phyloP scores from a whole-genome alignment of 2,113 vertebrate species.

The Trinectes maculatus region DNA sequence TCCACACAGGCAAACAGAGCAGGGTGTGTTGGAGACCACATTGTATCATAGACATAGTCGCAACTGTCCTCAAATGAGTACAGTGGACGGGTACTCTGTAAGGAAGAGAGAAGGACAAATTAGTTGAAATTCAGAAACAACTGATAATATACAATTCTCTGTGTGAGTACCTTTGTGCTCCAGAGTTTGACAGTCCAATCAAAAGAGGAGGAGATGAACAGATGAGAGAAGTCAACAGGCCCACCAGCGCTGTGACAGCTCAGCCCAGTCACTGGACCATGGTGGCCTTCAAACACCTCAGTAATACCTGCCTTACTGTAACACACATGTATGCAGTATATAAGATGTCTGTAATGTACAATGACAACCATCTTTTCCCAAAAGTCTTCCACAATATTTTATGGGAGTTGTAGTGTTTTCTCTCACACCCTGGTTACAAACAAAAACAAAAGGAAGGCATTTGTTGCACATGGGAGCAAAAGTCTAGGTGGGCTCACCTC shows the following conservation, averaged over 20 bases:
- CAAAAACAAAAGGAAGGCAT: background rate
- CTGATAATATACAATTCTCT: background rate
- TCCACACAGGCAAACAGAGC: conserved; percentile 97
- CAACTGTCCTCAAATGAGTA: conserved; percentile 98
- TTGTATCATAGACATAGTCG: conserved; percentile 96
- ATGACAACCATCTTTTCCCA: background rate
- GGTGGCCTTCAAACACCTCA: conserved; percentile 98
- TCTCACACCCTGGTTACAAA: background rate
- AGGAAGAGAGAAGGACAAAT: background rate
- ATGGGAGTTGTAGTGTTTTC: background rate
- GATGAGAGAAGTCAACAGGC: conserved; percentile 96
- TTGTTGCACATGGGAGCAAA: background rate
- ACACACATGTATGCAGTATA: no score
- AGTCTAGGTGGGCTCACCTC: conserved; percentile 81
- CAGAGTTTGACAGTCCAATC: conserved; percentile 99
- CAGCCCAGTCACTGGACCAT: conserved; percentile 97
- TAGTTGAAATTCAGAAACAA: background rate
- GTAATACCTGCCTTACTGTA: conserved; percentile 98
- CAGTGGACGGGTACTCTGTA: conserved; percentile 93
- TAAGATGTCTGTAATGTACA: background rate
- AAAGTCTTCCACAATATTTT: background rate
- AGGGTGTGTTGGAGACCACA: conserved; percentile 98
- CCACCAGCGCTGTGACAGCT: conserved; percentile 95
- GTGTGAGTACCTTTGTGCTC: conserved; percentile 91
- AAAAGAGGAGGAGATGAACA: conserved; percentile 98